Evolutionary conservation across 2,113 vertebrate species (phyloP).

Genomic region (Penelope pileata): DNA sequence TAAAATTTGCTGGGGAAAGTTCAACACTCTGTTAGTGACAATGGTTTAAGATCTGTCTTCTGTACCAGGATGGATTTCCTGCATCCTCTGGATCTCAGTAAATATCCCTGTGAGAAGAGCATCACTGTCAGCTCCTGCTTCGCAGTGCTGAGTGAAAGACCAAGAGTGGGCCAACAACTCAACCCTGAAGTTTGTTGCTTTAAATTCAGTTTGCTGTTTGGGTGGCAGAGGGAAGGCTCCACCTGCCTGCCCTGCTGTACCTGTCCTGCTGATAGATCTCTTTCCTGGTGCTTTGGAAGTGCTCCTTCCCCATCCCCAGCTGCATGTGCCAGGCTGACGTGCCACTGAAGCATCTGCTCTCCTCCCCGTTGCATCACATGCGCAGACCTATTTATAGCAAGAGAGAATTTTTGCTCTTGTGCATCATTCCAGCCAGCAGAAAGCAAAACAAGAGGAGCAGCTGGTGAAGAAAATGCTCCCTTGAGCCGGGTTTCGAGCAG

Average conservation of each 20-base stretch:
- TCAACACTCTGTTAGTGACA: neutral
- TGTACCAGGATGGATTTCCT: neutral
- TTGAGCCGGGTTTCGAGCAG: neutral
- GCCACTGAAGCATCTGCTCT: slow-evolving; percentile 19
- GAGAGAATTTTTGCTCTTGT: neutral
- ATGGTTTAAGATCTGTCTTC: neutral
- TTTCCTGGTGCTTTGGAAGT: neutral
- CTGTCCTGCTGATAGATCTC: neutral
- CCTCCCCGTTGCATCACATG: slow-evolving; percentile 32
- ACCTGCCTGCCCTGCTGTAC: neutral
- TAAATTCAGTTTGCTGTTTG: neutral
- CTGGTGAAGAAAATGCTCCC: neutral
- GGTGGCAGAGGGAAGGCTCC: neutral
- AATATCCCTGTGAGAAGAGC: neutral
- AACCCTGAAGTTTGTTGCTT: neutral
- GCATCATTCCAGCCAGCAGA: slow-evolving; percentile 39
- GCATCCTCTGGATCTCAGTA: neutral
- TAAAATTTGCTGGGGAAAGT: neutral
- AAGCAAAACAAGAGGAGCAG: slow-evolving; percentile 33
- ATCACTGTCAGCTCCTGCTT: neutral
- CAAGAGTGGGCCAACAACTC: neutral
- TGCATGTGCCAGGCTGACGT: neutral
- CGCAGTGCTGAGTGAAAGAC: neutral
- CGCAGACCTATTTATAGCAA: slow-evolving; percentile 20
- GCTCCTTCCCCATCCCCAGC: neutral